These are phyloP conservation scores for human DNA, from an alignment of 2,113 vertebrate genomes.

Conservation along the genomic window GRCh38 chr14:92341501-92342000, in stretches of 20 bases:
- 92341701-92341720: not conserved
- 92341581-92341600: not conserved
- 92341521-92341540: not conserved
- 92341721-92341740: not conserved
- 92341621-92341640: not conserved
- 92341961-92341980: not conserved
- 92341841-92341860: slow-evolving; percentile 27
- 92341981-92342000: slow-evolving; percentile 19
- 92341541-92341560: not conserved
- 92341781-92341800: not conserved
- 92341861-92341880: not conserved
- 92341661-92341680: not conserved
- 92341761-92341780: accelerated
- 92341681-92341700: not conserved
- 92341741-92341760: not conserved
- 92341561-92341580: not conserved
- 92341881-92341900: not conserved
- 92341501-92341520: not conserved
- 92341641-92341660: not conserved
- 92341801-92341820: accelerated
- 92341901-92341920: slow-evolving; percentile 29
- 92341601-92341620: not conserved
- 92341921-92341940: slow-evolving; percentile 17
- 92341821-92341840: not conserved
- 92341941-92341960: not conserved